Percentiles rank a stretch among this genome's conserved stretches.
Evolutionary conservation across 2,888 invertebrate genomes (phyloP).

Genomic region (Coecobrya sp.): DNA sequence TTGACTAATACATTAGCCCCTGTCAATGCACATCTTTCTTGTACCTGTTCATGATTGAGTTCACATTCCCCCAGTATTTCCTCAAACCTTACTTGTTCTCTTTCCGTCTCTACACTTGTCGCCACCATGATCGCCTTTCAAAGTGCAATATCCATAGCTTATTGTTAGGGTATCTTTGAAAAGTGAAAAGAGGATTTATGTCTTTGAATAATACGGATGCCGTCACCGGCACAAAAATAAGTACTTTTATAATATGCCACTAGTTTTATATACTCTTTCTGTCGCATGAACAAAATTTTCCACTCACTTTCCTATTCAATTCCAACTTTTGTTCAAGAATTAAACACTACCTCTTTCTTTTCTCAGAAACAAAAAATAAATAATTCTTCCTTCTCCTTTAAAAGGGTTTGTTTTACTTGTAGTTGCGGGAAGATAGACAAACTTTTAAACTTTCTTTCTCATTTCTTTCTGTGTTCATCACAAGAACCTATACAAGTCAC

Average conservation of each 20-base stretch:
- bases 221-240: background rate
- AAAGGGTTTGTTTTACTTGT: background rate
- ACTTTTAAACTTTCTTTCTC: constrained; percentile 24
- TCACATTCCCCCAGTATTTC: constrained; percentile 19
- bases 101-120: background rate
- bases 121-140: too few species aligned
- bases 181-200: background rate
- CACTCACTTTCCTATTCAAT: constrained; percentile 52
- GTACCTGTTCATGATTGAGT: background rate
- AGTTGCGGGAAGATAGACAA: background rate
- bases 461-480: background rate
- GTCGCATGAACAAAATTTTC: constrained; percentile 4
- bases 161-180: background rate
- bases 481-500: background rate
- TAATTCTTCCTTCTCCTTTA: background rate
- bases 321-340: constrained; percentile 26
- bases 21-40: background rate
- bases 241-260: too few species aligned
- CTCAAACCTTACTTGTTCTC: background rate
- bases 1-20: background rate
- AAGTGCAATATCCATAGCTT: too few species aligned
- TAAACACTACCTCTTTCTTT: background rate
- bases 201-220: background rate
- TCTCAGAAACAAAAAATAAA: constrained; percentile 12
- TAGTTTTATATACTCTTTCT: background rate